These are phyloP conservation scores for Cyprinus carpio DNA, from an alignment of 2,113 vertebrate species.

Conservation along the genomic window DNA sequence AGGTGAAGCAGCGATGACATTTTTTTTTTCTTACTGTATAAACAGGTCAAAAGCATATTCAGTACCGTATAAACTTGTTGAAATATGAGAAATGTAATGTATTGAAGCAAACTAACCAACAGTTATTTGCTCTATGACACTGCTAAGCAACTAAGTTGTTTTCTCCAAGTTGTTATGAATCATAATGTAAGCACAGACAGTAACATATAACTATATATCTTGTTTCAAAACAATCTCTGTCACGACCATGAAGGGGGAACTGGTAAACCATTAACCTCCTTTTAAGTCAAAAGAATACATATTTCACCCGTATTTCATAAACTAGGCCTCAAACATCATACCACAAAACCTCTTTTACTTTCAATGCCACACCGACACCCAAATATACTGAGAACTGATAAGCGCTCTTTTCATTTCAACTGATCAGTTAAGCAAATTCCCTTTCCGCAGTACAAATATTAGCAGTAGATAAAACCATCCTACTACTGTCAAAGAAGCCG, in stretches of 20 bases:
- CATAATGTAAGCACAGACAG: background rate
- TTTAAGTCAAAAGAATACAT: background rate
- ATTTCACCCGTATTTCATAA: background rate
- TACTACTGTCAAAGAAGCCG: conserved; percentile 65
- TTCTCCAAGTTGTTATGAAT: background rate
- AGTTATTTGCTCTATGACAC: background rate
- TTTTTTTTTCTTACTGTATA: background rate
- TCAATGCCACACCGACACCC: conserved; percentile 2
- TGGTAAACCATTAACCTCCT: conserved; percentile 27
- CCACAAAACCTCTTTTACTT: background rate
- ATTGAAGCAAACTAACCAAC: background rate
- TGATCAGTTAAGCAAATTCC: background rate
- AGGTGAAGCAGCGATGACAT: background rate
- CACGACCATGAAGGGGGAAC: background rate
- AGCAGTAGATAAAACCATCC: conserved; percentile 52
- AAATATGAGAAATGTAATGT: background rate
- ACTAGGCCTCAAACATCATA: background rate
- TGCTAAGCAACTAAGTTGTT: background rate
- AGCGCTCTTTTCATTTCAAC: conserved; percentile 33
- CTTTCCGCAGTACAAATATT: conserved; percentile 56
- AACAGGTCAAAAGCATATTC: background rate
- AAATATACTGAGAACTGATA: conserved; percentile 36
- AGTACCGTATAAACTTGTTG: background rate
- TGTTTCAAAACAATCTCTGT: background rate
- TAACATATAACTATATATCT: background rate